A percentile compares a stretch with the other conserved stretches of the same genome.
Conservation (phyloP, 2,888 invertebrate genomes). For the Geotrupes spiniger region DNA sequence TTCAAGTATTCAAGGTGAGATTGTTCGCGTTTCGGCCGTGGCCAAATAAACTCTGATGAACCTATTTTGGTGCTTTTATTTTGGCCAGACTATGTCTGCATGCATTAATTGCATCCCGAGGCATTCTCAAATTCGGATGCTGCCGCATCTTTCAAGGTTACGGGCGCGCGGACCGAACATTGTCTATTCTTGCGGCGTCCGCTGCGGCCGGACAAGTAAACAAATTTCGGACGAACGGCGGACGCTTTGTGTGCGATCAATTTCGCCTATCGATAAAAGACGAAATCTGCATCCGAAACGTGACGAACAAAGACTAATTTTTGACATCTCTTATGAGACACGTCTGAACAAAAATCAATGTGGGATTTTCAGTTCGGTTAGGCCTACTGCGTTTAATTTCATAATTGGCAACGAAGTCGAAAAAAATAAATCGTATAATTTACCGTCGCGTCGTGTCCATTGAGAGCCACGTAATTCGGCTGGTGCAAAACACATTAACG, state of each 20-base stretch:
- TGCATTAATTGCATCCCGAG: slow-evolving; percentile 50
- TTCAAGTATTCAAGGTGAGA: slow-evolving; percentile 36
- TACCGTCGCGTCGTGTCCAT: too few species aligned
- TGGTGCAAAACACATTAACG: background rate
- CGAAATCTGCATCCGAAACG: too few species aligned
- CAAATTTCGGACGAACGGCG: slow-evolving; percentile 4
- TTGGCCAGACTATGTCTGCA: slow-evolving; percentile 42
- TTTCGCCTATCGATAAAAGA: too few species aligned
- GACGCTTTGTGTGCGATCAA: too few species aligned
- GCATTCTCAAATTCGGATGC: slow-evolving; percentile 39
- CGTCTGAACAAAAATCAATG: too few species aligned
- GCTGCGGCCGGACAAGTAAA: slow-evolving; percentile 7
- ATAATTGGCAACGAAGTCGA: too few species aligned
- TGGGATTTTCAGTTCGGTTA: too few species aligned
- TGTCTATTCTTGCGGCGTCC: slow-evolving; percentile 10
- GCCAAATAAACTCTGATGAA: slow-evolving; percentile 35
- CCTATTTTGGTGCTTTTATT: slow-evolving; percentile 35
- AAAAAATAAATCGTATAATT: too few species aligned
- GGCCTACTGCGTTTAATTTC: too few species aligned
- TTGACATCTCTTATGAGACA: too few species aligned
- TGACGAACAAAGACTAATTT: too few species aligned
- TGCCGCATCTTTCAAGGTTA: slow-evolving; percentile 20
- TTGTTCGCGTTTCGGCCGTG: slow-evolving; percentile 31
- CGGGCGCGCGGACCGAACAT: slow-evolving; percentile 9
- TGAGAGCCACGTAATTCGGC: background rate